A percentile compares a stretch with the other conserved stretches of the same genome.
These are phyloP conservation scores for Caranx melampygus DNA, from an alignment of 2,113 vertebrate species.

Conservation along the genomic window DNA sequence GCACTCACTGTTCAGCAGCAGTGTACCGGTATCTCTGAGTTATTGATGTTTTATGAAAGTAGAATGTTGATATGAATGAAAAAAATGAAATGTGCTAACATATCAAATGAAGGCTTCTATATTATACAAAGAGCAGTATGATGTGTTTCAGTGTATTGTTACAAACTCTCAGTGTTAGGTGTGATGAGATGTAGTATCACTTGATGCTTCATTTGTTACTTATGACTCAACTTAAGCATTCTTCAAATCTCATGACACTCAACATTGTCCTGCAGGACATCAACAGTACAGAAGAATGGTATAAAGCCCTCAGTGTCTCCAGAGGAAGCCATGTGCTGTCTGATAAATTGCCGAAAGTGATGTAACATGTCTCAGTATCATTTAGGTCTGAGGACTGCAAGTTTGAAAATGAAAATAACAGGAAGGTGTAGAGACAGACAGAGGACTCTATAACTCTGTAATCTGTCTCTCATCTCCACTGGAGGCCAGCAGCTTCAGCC, in stretches of 20 bases:
- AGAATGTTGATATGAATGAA: too few species aligned
- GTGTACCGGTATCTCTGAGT: too few species aligned
- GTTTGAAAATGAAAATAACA: background rate
- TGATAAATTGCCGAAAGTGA: background rate
- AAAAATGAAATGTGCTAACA: too few species aligned
- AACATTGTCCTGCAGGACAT: background rate
- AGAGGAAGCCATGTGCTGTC: background rate
- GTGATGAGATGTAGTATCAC: background rate
- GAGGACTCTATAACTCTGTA: background rate
- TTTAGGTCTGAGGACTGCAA: background rate
- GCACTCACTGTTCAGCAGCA: too few species aligned
- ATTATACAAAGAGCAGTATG: too few species aligned
- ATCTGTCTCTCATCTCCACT: background rate
- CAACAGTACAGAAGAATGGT: background rate
- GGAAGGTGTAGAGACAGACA: too few species aligned
- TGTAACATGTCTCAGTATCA: background rate
- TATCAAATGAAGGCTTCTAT: too few species aligned
- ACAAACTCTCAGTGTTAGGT: background rate
- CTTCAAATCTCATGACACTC: background rate
- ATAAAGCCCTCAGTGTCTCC: background rate
- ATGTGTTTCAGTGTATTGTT: too few species aligned
- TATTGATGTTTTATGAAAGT: too few species aligned
- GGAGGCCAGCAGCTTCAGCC: background rate
- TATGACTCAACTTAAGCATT: background rate
- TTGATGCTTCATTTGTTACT: background rate